Percentiles rank a stretch among this genome's conserved stretches.
Conservation (phyloP, 2,888 invertebrate species). For the Endotricha flammealis region DNA sequence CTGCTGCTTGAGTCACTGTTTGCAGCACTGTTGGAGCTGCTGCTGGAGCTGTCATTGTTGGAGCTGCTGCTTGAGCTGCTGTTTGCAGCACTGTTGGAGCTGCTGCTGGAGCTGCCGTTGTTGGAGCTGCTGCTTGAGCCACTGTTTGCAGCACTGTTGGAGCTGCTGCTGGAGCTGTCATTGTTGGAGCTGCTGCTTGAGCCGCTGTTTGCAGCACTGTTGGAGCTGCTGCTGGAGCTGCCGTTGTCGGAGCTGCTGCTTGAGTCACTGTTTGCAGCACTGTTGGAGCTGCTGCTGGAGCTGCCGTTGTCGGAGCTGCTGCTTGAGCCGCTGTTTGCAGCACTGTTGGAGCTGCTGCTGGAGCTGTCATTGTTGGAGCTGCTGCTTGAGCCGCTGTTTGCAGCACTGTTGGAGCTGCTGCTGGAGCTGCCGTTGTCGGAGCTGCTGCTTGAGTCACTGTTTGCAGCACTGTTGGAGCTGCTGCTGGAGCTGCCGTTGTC, state of each 20-base stretch:
- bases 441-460: background rate
- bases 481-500: background rate
- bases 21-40: background rate
- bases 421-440: background rate
- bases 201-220: background rate
- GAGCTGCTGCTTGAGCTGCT: background rate
- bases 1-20: background rate
- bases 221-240: background rate
- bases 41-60: background rate
- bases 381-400: background rate
- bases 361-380: background rate
- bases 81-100: no score
- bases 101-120: no score
- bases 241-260: background rate
- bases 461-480: background rate
- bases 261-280: background rate
- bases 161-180: background rate
- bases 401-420: background rate
- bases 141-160: no score
- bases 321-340: background rate
- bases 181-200: background rate
- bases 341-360: no score
- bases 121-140: no score
- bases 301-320: background rate
- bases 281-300: background rate